These are phyloP conservation scores for Eurystomus gularis DNA, from an alignment of 2,113 vertebrate genomes.

Conservation along the genomic window DNA sequence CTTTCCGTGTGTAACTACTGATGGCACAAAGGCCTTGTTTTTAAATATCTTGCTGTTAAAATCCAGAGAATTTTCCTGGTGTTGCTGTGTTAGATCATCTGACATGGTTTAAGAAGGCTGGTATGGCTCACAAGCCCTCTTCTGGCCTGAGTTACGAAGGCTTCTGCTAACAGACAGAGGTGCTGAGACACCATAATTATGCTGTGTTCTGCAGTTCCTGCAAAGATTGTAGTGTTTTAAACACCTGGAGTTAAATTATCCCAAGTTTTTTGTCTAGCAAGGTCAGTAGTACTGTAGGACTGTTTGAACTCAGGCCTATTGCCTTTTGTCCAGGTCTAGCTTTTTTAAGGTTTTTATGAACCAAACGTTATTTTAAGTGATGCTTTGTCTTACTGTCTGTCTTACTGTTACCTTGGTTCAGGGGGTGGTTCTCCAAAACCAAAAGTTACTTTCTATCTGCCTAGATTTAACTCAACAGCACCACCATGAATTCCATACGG, in stretches of 20 bases:
- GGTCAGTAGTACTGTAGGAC: not conserved
- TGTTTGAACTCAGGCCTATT: not conserved
- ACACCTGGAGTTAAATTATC: not conserved
- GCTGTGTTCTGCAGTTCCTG: not conserved
- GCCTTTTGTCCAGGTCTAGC: not conserved
- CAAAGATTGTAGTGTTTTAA: not conserved
- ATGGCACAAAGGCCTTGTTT: not conserved
- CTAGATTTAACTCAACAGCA: not conserved
- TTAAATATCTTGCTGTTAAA: not conserved
- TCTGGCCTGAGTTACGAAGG: not conserved
- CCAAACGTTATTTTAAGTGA: accelerated
- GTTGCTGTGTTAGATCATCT: not conserved
- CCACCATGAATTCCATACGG: not conserved
- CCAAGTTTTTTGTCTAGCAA: not conserved
- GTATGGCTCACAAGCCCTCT: not conserved
- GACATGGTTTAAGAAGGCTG: not conserved
- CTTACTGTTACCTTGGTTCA: not conserved
- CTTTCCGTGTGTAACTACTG: not conserved
- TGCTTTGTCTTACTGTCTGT: not conserved
- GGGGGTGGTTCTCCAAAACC: not conserved
- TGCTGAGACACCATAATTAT: not conserved
- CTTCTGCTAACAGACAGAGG: not conserved
- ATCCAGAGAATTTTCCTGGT: not conserved
- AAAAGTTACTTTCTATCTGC: not conserved
- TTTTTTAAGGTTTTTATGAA: not conserved